A percentile compares a stretch with the other conserved stretches of the same genome.
phyloP scores from a whole-genome alignment of 1,140 invertebrate species.

The Theocolax elegans region DNA sequence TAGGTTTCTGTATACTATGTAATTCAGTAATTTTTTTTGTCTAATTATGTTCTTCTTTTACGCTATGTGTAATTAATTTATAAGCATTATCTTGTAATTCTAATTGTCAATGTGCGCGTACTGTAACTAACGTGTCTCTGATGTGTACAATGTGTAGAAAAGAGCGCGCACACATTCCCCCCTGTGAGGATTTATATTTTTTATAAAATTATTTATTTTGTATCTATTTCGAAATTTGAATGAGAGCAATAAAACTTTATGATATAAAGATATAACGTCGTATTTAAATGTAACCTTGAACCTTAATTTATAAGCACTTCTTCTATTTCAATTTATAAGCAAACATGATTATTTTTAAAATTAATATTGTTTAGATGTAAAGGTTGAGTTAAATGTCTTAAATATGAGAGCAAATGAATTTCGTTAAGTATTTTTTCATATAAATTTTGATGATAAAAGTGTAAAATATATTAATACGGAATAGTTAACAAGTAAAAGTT shows the following conservation, averaged over 20 bases:
- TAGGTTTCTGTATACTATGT: background rate
- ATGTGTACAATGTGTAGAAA: background rate
- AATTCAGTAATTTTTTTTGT: conserved; percentile 4
- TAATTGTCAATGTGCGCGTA: background rate
- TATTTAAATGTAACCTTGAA: too few relatives aligned
- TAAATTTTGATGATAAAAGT: too few relatives aligned
- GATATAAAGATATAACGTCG: too few relatives aligned
- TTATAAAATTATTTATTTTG: conserved; percentile 46
- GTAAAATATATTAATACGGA: too few relatives aligned
- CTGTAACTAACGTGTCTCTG: background rate
- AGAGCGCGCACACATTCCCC: background rate
- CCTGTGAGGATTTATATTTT: conserved; percentile 38
- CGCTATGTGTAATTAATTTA: conserved; percentile 14
- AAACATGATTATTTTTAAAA: too few relatives aligned
- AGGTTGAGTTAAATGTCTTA: too few relatives aligned
- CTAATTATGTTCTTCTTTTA: conserved; percentile 3
- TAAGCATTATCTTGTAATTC: conserved; percentile 18
- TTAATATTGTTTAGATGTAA: too few relatives aligned
- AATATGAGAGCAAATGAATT: too few relatives aligned
- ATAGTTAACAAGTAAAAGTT: too few relatives aligned
- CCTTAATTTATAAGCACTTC: too few relatives aligned
- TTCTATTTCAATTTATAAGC: too few relatives aligned
- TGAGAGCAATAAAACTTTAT: conserved; percentile 39
- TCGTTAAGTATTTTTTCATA: too few relatives aligned
- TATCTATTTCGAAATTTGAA: conserved; percentile 28